phyloP scores from a whole-genome alignment of 2,797 vertebrate species.

The Lepilemur ruficaudatus region DNA sequence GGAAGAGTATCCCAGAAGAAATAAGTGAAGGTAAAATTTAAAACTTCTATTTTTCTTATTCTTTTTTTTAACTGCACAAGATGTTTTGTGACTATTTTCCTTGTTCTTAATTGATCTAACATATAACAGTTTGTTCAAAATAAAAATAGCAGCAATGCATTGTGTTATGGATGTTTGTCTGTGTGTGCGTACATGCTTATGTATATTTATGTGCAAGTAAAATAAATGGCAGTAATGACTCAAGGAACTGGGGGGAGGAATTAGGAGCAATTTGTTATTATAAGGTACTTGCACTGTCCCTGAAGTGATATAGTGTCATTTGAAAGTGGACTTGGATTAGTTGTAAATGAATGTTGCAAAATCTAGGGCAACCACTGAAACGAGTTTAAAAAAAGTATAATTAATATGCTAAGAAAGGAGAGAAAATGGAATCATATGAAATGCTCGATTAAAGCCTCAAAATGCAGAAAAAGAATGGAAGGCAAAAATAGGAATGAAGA shows the following conservation, averaged over 20 bases:
- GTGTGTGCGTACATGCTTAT: neutral
- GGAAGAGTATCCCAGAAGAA: neutral
- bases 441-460: neutral
- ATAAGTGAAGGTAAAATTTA: neutral
- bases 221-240: neutral
- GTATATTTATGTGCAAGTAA: neutral
- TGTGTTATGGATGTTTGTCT: neutral
- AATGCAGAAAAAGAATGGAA: neutral
- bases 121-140: neutral
- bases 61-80: neutral
- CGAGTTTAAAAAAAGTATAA: neutral
- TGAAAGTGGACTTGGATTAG: neutral
- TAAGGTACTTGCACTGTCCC: neutral
- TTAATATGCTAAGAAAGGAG: neutral
- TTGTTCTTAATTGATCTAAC: neutral
- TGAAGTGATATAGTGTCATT: neutral
- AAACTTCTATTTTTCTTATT: too few relatives aligned
- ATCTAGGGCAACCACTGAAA: neutral
- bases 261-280: neutral
- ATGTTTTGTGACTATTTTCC: neutral
- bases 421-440: neutral
- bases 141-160: neutral
- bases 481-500: neutral
- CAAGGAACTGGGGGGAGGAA: neutral
- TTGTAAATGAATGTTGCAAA: neutral